Conservation (phyloP, 2,797 vertebrate species). For the Cottoperca gobio region DNA sequence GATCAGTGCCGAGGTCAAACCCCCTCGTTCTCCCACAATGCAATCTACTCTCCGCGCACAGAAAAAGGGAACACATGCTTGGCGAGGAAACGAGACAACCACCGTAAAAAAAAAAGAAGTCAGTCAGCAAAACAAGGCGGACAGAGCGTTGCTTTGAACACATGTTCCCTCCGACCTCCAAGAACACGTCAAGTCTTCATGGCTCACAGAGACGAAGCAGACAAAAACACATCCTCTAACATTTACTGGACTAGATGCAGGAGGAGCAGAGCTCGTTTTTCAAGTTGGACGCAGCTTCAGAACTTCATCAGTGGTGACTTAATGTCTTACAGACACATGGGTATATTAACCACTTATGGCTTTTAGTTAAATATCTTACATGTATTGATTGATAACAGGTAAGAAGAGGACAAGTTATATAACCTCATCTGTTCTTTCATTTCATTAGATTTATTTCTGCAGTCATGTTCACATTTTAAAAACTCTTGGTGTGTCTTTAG, state of each 20-base stretch:
- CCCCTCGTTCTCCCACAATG: conserved; percentile 4
- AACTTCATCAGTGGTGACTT: conserved; percentile 7
- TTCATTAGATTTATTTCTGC: no score
- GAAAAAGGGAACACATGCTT: conserved; percentile 46
- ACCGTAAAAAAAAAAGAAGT: conserved; percentile 33
- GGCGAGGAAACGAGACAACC: conserved; percentile 41
- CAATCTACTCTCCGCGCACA: neutral
- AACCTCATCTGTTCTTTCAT: no score
- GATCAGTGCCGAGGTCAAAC: conserved; percentile 1
- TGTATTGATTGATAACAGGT: no score
- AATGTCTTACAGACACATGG: neutral
- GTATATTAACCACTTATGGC: neutral
- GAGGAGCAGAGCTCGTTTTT: conserved; percentile 21
- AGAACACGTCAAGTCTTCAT: conserved; percentile 30
- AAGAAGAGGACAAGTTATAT: no score
- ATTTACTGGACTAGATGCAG: conserved; percentile 29
- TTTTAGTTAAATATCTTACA: neutral
- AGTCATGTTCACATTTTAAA: no score
- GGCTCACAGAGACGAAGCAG: conserved; percentile 25
- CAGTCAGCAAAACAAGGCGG: conserved; percentile 40
- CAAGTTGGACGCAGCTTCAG: conserved; percentile 18
- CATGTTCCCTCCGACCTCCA: conserved; percentile 31
- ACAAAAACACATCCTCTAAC: conserved; percentile 37
- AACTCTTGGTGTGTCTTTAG: no score
- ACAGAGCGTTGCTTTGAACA: conserved; percentile 33